Evolutionary conservation across 2,113 vertebrate genomes (phyloP).

Genomic region (Halcyon senegalensis): DNA sequence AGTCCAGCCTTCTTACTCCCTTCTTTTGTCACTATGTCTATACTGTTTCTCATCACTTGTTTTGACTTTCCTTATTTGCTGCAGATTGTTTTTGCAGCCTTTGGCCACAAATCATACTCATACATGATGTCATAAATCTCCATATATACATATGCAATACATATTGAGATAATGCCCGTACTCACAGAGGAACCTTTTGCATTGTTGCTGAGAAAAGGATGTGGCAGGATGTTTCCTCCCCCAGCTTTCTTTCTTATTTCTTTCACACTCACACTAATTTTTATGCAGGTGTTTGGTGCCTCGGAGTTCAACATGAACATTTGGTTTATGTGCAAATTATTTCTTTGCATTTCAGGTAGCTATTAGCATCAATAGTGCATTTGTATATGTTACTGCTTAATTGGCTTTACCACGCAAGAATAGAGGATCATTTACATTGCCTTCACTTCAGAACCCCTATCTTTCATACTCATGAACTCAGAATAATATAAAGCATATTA

Average conservation of each 20-base stretch:
- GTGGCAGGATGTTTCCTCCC: background rate
- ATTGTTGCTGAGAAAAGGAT: background rate
- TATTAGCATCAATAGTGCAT: background rate
- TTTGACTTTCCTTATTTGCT: background rate
- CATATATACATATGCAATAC: background rate
- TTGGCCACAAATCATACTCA: background rate
- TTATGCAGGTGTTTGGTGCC: background rate
- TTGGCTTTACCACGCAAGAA: background rate
- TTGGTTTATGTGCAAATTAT: background rate
- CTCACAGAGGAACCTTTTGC: background rate
- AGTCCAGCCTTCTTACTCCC: background rate
- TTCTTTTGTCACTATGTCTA: background rate
- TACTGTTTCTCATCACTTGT: background rate
- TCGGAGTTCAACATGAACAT: background rate
- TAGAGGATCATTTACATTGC: background rate
- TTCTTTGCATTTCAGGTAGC: background rate
- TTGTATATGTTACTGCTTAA: background rate
- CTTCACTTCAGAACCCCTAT: background rate
- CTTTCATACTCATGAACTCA: background rate
- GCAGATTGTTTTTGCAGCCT: background rate
- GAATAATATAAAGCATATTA: background rate
- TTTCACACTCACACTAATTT: background rate
- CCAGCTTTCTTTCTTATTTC: background rate
- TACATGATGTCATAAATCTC: background rate
- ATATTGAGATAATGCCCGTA: background rate